Conservation (phyloP, 1,140 invertebrate species). For the Orius laevigatus region DNA sequence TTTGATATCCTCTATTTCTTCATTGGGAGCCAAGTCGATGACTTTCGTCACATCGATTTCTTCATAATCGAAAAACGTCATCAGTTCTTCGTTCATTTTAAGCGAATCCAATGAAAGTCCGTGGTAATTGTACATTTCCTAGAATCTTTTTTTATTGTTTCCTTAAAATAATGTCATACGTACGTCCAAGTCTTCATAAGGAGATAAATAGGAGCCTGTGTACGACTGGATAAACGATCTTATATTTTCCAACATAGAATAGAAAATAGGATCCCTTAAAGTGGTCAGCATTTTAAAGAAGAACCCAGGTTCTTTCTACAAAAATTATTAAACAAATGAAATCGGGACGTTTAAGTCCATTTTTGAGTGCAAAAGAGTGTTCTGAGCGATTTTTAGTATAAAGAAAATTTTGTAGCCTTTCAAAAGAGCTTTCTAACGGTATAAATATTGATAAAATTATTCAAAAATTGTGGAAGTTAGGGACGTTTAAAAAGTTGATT, state of each 20-base stretch:
- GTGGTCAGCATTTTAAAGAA: conserved; percentile 9
- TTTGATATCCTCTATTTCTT: conserved; percentile 7
- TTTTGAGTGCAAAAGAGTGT: too few species aligned
- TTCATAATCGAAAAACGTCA: conserved; percentile 5
- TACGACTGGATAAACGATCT: conserved; percentile 2
- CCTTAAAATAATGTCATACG: neutral
- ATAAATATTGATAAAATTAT: too few species aligned
- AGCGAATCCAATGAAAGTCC: conserved; percentile 6
- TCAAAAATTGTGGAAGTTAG: too few species aligned
- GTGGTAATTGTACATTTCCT: conserved; percentile 10
- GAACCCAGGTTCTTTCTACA: conserved; percentile 7
- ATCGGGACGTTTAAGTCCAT: neutral
- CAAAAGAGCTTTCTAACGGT: too few species aligned
- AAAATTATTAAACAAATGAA: neutral
- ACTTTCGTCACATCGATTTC: conserved; percentile 9
- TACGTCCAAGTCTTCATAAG: conserved; percentile 5
- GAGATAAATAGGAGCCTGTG: neutral
- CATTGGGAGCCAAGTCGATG: conserved; percentile 5
- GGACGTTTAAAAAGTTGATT: too few species aligned
- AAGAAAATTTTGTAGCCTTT: too few species aligned
- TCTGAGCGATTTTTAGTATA: too few species aligned
- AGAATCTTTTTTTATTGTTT: neutral
- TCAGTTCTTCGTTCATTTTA: neutral
- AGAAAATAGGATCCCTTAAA: conserved; percentile 6
- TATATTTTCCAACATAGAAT: conserved; percentile 3